Conservation (phyloP, 30 jellyfish, hydroid and myxozoan species). For the Nemopilema nomurai region DNA sequence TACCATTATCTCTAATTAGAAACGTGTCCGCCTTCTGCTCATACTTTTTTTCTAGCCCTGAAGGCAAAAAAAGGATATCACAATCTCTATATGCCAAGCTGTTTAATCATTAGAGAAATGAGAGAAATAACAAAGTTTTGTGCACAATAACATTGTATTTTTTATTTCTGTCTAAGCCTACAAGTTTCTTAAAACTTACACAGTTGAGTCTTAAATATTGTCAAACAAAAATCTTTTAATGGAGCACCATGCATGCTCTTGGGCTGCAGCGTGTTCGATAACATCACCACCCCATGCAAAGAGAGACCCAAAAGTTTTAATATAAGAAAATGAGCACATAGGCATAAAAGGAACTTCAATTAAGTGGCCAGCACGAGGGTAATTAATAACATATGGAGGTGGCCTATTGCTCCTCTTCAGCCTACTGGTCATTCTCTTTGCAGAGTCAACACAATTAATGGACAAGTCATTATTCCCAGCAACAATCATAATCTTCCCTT, state of each 20-base stretch:
- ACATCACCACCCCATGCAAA: constrained; percentile 66
- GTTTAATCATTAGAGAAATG: no score
- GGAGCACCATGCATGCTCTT: constrained; percentile 76
- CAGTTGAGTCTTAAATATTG: no score
- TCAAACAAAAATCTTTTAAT: constrained; percentile 32
- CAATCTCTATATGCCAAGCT: no score
- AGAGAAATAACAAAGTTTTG: no score
- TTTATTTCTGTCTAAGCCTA: no score
- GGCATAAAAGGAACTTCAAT: constrained; percentile 87
- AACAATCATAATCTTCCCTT: background rate
- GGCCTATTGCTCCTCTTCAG: background rate
- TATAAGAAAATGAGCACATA: constrained; percentile 34
- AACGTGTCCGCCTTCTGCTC: no score
- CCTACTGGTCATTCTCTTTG: constrained; percentile 21
- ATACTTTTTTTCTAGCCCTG: no score
- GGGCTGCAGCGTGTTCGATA: constrained; percentile 68
- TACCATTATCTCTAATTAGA: no score
- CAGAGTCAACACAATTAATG: background rate
- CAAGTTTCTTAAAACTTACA: no score
- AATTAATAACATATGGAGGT: constrained; percentile 3
- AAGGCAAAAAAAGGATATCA: no score
- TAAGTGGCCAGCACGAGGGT: constrained; percentile 83
- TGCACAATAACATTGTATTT: no score
- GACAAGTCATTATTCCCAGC: constrained; percentile 50
- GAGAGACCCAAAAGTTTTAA: background rate